A percentile compares a stretch with the other conserved stretches of the same genome.
phyloP scores from a whole-genome alignment of 2,797 vertebrate genomes.

The Myripristis jacobus region DNA sequence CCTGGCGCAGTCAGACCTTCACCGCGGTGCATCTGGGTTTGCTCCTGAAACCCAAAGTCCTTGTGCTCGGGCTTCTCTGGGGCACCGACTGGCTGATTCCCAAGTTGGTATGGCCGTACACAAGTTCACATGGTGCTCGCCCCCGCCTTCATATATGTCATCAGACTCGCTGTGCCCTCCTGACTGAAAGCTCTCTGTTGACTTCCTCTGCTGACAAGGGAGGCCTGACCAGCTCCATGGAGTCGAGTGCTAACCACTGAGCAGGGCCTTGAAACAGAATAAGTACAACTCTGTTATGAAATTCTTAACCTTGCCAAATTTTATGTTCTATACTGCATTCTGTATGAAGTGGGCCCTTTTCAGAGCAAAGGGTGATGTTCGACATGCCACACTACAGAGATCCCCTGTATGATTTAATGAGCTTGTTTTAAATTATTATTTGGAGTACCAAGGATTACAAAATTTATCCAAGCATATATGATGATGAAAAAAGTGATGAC shows the following conservation, averaged over 20 bases:
- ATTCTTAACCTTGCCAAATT: slow-evolving; percentile 53
- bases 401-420: slow-evolving; percentile 14
- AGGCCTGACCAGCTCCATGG: slow-evolving; percentile 57
- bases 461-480: neutral
- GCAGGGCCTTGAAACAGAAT: slow-evolving; percentile 64
- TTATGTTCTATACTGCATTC: slow-evolving; percentile 29
- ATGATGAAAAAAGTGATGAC: slow-evolving; percentile 11
- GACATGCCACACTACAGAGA: slow-evolving; percentile 10
- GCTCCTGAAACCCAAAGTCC: slow-evolving; percentile 52
- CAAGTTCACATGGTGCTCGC: slow-evolving; percentile 65
- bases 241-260: slow-evolving; percentile 65
- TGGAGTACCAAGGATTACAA: neutral
- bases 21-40: slow-evolving; percentile 29
- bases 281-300: slow-evolving; percentile 74
- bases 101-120: slow-evolving; percentile 38
- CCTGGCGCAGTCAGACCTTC: slow-evolving; percentile 57
- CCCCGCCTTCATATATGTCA: slow-evolving; percentile 76
- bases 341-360: slow-evolving; percentile 33
- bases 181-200: slow-evolving; percentile 70
- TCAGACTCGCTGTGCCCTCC: slow-evolving; percentile 66
- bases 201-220: slow-evolving; percentile 86
- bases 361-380: slow-evolving; percentile 7
- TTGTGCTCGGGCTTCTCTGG: slow-evolving; percentile 40
- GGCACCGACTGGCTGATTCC: slow-evolving; percentile 38
- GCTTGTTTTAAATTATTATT: slow-evolving; percentile 20